Conservation (phyloP, 2,888 invertebrate genomes). For the Tenthredo mesomela region DNA sequence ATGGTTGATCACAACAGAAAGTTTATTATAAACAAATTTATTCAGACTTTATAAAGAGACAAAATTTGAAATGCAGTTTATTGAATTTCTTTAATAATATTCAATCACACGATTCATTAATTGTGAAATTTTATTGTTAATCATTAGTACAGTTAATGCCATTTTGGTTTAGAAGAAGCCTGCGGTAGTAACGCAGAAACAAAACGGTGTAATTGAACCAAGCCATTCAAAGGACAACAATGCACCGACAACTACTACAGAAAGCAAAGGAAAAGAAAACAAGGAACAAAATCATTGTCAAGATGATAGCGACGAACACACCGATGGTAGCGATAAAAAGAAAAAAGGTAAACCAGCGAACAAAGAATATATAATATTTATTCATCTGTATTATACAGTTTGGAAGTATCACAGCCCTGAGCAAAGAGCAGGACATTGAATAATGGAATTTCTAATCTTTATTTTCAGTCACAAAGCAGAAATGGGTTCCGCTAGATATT, state of each 20-base stretch:
- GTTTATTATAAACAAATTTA: neutral
- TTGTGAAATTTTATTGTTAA: neutral
- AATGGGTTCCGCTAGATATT: slow-evolving; percentile 95
- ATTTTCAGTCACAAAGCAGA: slow-evolving; percentile 82
- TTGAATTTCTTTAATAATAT: neutral
- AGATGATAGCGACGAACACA: slow-evolving; percentile 77
- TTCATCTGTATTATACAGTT: slow-evolving; percentile 15
- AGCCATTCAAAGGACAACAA: slow-evolving; percentile 67
- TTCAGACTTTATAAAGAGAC: neutral
- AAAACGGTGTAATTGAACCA: slow-evolving; percentile 76
- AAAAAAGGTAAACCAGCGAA: slow-evolving; percentile 74
- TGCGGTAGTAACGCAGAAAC: slow-evolving; percentile 73
- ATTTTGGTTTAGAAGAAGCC: slow-evolving; percentile 66
- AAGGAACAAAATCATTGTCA: slow-evolving; percentile 74
- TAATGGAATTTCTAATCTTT: slow-evolving; percentile 40
- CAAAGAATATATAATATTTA: slow-evolving; percentile 6
- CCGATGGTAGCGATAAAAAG: slow-evolving; percentile 76
- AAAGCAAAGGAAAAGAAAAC: slow-evolving; percentile 73
- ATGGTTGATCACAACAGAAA: neutral
- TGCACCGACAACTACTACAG: slow-evolving; percentile 62
- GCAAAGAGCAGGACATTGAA: neutral
- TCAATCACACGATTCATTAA: neutral
- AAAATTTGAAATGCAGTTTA: neutral
- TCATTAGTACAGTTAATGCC: slow-evolving; percentile 49
- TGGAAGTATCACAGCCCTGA: neutral